Evolutionary conservation across 2,113 vertebrate species (phyloP).

Genomic region (Copsychus sechellarum): DNA sequence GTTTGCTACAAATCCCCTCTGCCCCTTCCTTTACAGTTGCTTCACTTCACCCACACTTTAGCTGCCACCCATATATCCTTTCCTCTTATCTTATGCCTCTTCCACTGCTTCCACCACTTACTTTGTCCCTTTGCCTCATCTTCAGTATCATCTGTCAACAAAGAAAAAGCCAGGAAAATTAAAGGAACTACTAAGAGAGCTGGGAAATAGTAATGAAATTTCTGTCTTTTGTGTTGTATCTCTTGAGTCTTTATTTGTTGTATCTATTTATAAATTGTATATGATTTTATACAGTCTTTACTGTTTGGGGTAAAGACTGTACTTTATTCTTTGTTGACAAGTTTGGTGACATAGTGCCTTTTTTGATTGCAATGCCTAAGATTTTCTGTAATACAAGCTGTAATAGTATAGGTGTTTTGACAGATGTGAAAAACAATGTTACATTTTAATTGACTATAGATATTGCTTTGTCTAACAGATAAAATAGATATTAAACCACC

Average conservation of each 20-base stretch:
- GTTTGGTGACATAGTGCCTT: not conserved
- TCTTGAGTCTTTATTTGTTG: not conserved
- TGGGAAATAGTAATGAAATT: not conserved
- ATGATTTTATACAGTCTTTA: too few relatives aligned
- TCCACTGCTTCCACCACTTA: not conserved
- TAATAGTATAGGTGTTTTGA: not conserved
- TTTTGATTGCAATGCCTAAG: not conserved
- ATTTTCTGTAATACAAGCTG: not conserved
- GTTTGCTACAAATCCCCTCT: not conserved
- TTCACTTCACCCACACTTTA: not conserved
- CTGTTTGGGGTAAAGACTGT: not conserved
- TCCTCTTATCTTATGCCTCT: not conserved
- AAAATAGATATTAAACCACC: not conserved
- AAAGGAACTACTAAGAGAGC: not conserved
- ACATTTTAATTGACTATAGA: not conserved
- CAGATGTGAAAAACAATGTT: not conserved
- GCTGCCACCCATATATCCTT: not conserved
- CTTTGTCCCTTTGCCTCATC: not conserved
- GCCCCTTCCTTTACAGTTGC: not conserved
- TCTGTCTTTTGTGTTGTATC: not conserved
- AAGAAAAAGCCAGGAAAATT: not conserved
- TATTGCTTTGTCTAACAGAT: not conserved
- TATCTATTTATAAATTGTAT: not conserved
- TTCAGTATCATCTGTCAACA: not conserved
- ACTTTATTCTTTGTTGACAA: not conserved